Percentiles rank a stretch among this genome's conserved stretches.
phyloP scores from a whole-genome alignment of 2,113 vertebrate species.

The Xiphophorus couchianus region DNA sequence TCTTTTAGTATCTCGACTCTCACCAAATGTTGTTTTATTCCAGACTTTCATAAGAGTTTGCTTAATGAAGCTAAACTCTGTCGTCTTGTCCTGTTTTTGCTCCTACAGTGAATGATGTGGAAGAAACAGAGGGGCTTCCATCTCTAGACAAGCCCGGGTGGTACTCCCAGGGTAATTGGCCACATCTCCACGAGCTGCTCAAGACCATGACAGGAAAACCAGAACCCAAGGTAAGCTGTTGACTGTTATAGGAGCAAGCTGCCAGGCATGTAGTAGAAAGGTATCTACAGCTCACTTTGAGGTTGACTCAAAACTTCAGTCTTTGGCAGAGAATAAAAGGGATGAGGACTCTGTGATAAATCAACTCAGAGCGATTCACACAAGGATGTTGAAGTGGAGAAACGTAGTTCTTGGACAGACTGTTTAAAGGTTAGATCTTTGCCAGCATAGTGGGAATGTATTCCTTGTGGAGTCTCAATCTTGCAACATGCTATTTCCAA shows the following conservation, averaged over 20 bases:
- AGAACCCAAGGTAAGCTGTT: slow-evolving; percentile 89
- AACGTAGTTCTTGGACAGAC: slow-evolving; percentile 42
- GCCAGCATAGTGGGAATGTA: background rate
- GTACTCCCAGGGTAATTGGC: slow-evolving; percentile 96
- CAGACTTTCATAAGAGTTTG: background rate
- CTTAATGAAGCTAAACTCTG: background rate
- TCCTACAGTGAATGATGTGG: slow-evolving; percentile 87
- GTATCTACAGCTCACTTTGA: slow-evolving; percentile 29
- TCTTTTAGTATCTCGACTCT: background rate
- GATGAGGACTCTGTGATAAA: slow-evolving; percentile 44
- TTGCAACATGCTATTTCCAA: background rate
- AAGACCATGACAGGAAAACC: slow-evolving; percentile 90
- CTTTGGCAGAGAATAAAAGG: slow-evolving; percentile 59
- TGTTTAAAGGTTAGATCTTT: background rate
- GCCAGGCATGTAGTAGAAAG: slow-evolving; percentile 11
- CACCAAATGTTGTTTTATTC: background rate
- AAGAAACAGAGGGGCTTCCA: slow-evolving; percentile 84
- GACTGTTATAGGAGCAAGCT: too few species aligned
- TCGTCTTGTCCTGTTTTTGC: slow-evolving; percentile 11
- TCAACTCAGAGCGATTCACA: slow-evolving; percentile 56
- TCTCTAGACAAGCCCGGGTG: slow-evolving; percentile 91
- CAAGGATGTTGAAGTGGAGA: slow-evolving; percentile 46
- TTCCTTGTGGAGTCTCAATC: background rate
- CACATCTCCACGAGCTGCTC: slow-evolving; percentile 89
- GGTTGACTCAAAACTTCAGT: slow-evolving; percentile 29